Base-by-base conservation (phyloP, 2,888 invertebrate genomes). In the Mythimna lalbum region DNA sequence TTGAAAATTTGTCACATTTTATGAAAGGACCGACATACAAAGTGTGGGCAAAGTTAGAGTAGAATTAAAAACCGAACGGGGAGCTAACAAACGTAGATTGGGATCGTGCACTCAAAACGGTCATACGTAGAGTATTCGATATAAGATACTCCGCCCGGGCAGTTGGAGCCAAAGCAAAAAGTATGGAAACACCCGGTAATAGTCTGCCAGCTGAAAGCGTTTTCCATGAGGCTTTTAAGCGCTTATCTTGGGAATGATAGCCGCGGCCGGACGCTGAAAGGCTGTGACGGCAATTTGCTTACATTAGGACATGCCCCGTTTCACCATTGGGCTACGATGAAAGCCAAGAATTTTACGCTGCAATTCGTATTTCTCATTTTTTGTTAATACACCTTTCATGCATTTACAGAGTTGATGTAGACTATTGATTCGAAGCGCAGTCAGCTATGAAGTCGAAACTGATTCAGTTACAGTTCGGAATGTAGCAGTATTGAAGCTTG, bases 171-270 rank as follows among this genome's bases (percentile, higher is more conserved):
- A 86, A 89, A 92, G 92, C 89, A 93, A 95, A 94, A 94, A 93
- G 90, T 93, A 90, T 88, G 88, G 89, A 88, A 91, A 89, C 89
- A 90, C 88, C 83, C 89, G 79, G 92, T 93, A 94, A 93, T 92
- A 94, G 92, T 91, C 90, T 87, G 90, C 89, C 90, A 89, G 90
- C 92, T 94, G 93, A 95, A 95, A 95, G 93, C 94, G 93, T 90
- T 95, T 93, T 94, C 91, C 93, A 89, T 91, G 91, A 93, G 91
- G 96, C 96, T 95, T 95, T 95, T 95, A 95, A 95, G 94, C 95
- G 95, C 95, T 95, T 95, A 95, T 95, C 96, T 95, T 94, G 93
- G 90, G 92, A 94, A 94, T 95, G 96, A 95, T 95, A 95, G 95
- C 93, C 93, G 91, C 90, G 91, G 90, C 94, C 94, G 94, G 94